Percentiles rank a stretch among this genome's conserved stretches.
phyloP scores from a whole-genome alignment of 2,113 vertebrate species.

The Thomomys bottae region DNA sequence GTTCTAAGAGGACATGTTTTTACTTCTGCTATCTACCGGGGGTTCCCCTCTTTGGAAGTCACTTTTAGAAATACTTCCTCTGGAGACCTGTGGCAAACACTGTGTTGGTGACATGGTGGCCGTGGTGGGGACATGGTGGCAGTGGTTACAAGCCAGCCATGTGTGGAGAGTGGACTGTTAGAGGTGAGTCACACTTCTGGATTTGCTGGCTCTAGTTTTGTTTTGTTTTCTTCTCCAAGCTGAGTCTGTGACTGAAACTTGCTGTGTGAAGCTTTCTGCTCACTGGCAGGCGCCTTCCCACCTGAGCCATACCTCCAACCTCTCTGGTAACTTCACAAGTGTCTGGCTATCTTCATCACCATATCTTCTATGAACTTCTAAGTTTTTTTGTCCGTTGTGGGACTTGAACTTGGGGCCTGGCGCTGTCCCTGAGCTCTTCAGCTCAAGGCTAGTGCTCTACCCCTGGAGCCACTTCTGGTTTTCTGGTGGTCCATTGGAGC shows the following conservation, averaged over 20 bases:
- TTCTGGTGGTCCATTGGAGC: too few relatives aligned
- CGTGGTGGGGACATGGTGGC: neutral
- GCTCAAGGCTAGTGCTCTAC: too few relatives aligned
- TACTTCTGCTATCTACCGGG: slow-evolving; percentile 3
- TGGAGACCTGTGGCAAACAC: neutral
- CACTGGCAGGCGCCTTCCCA: too few relatives aligned
- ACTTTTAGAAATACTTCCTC: slow-evolving; percentile 18
- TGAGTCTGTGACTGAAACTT: too few relatives aligned
- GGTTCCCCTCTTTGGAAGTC: neutral
- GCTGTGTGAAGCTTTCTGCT: too few relatives aligned
- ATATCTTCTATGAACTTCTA: slow-evolving; percentile 44
- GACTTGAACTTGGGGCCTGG: too few relatives aligned
- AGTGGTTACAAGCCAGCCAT: neutral
- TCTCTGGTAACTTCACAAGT: neutral
- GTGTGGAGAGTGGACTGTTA: neutral
- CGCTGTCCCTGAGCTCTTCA: too few relatives aligned
- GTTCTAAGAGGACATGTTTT: slow-evolving; percentile 26
- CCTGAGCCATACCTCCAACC: too few relatives aligned
- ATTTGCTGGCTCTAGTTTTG: neutral
- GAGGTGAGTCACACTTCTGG: neutral
- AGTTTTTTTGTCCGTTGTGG: too few relatives aligned
- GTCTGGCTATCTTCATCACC: neutral
- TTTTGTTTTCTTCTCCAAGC: too few relatives aligned
- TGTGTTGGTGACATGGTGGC: neutral
- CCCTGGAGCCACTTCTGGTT: too few relatives aligned